Evolutionary conservation across 2,113 vertebrate species (phyloP).

Genomic region (Thryonomys swinderianus): DNA sequence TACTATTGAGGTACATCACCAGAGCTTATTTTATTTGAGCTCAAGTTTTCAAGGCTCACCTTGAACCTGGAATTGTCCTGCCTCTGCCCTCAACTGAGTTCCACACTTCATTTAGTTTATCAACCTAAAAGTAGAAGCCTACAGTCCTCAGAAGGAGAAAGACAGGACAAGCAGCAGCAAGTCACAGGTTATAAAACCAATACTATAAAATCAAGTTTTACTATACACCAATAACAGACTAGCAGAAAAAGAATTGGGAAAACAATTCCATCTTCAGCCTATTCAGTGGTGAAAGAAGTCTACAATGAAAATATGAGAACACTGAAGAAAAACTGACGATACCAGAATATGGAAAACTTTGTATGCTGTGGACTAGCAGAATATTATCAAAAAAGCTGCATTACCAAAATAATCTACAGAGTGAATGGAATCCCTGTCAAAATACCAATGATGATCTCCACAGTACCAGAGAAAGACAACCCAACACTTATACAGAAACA

Average conservation of each 20-base stretch:
- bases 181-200: not conserved
- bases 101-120: not conserved
- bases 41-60: too few species aligned
- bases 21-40: not conserved
- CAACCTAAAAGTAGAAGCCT: not conserved
- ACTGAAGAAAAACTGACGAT: not conserved
- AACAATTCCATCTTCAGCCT: not conserved
- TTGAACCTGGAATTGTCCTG: too few species aligned
- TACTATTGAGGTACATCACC: not conserved
- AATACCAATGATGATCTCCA: not conserved
- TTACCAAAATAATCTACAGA: not conserved
- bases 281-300: not conserved
- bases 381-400: not conserved
- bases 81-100: not conserved
- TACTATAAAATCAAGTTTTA: not conserved
- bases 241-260: not conserved
- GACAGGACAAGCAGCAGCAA: not conserved
- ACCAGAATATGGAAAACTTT: not conserved
- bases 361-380: not conserved
- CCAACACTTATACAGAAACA: not conserved
- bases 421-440: not conserved
- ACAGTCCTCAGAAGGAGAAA: not conserved
- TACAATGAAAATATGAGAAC: not conserved
- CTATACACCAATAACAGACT: not conserved
- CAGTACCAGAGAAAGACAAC: not conserved